These are phyloP conservation scores for Nysson spinosus DNA, from an alignment of 2,888 invertebrate genomes.

Conservation along the genomic window DNA sequence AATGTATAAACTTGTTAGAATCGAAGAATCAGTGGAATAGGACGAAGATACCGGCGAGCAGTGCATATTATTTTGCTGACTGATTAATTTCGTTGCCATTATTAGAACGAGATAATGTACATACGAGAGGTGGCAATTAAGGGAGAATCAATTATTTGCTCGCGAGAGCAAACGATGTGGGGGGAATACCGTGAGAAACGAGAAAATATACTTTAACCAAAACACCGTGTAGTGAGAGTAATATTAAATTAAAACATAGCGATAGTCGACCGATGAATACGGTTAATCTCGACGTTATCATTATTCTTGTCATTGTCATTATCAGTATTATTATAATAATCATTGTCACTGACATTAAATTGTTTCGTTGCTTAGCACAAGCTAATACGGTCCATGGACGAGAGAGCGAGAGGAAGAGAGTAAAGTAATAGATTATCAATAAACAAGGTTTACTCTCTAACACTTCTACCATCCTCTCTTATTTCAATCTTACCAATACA, in stretches of 20 bases:
- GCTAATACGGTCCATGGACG: conserved; percentile 5
- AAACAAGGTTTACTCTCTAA: no score
- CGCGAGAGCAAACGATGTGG: conserved; percentile 37
- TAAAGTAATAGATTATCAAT: no score
- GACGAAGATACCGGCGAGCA: conserved; percentile 25
- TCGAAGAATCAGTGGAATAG: no score
- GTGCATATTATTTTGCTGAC: conserved; percentile 37
- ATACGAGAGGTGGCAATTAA: conserved; percentile 54
- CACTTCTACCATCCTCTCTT: not conserved
- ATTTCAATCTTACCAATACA: conserved; percentile 31
- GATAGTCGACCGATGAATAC: conserved; percentile 67
- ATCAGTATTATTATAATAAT: conserved; percentile 47
- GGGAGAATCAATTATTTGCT: conserved; percentile 65
- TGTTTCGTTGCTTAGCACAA: conserved; percentile 40
- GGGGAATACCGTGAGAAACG: conserved; percentile 36
- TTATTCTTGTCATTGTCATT: conserved; percentile 60
- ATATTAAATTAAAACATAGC: conserved; percentile 67
- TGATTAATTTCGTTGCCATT: conserved; percentile 5
- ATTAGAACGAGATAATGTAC: conserved; percentile 57
- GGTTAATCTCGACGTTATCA: conserved; percentile 63
- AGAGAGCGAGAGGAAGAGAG: not conserved
- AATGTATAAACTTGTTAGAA: no score
- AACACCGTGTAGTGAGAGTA: conserved; percentile 75
- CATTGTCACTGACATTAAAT: conserved; percentile 45
- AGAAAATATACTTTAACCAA: conserved; percentile 58